Evolutionary conservation across 2,888 invertebrate species (phyloP).

Genomic region (Aphrophora alni): DNA sequence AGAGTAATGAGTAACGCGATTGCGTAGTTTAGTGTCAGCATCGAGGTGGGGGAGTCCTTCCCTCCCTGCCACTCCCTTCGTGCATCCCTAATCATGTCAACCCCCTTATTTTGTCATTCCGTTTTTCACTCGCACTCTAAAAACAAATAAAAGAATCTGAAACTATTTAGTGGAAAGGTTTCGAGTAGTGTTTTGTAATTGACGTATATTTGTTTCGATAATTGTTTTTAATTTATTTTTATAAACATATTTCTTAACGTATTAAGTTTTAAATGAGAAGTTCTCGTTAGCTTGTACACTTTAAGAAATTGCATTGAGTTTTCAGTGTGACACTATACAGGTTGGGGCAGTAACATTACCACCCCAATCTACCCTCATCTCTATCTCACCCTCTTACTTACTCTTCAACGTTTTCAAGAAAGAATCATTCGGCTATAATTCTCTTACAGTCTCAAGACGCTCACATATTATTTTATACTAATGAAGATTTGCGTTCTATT

Average conservation of each 20-base stretch:
- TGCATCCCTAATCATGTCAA: constrained; percentile 30
- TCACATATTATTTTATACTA: background rate
- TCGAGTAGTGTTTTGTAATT: background rate
- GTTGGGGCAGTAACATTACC: background rate
- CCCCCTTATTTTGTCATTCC: constrained; percentile 11
- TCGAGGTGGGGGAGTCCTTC: constrained; percentile 1
- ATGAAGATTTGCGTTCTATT: background rate
- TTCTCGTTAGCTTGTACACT: background rate
- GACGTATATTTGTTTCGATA: background rate
- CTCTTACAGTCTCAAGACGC: background rate
- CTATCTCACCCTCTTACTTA: background rate
- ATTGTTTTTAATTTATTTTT: too few relatives aligned
- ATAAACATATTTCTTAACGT: too few relatives aligned
- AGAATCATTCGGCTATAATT: background rate
- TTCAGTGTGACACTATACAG: background rate
- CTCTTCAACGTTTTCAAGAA: background rate
- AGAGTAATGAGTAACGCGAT: constrained; percentile 41
- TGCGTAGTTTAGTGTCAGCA: constrained; percentile 40
- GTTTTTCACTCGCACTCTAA: background rate
- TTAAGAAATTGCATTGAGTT: background rate
- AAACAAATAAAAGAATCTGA: constrained; percentile 2
- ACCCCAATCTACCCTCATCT: background rate
- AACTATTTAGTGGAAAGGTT: background rate
- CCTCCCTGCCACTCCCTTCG: constrained; percentile 17
- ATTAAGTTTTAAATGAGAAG: background rate